These are phyloP conservation scores for Chanos chanos DNA, from an alignment of 2,797 vertebrate species.

Conservation along the genomic window DNA sequence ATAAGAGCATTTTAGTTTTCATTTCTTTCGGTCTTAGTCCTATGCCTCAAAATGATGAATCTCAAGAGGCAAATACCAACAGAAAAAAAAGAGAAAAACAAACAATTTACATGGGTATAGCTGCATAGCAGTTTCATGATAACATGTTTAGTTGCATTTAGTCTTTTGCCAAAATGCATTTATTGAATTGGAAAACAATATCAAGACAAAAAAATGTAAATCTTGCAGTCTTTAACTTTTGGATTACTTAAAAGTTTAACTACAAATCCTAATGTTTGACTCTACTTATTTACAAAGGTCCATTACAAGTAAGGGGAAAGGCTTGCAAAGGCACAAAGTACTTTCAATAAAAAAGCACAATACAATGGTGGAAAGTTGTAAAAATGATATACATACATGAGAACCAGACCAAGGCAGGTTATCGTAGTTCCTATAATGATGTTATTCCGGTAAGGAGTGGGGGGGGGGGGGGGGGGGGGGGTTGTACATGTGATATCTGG, in stretches of 20 bases:
- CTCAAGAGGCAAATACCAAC: constrained; percentile 64
- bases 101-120: constrained; percentile 50
- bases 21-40: constrained; percentile 56
- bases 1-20: constrained; percentile 49
- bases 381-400: not conserved
- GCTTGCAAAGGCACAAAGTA: constrained; percentile 49
- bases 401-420: constrained; percentile 10
- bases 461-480: no score
- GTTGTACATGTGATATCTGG: no score
- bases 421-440: constrained; percentile 8
- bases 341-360: constrained; percentile 43
- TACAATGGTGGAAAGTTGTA: constrained; percentile 32
- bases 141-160: constrained; percentile 43
- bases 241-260: constrained; percentile 21
- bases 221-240: constrained; percentile 5
- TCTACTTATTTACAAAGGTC: constrained; percentile 40
- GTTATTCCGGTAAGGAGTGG: no score
- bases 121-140: constrained; percentile 59
- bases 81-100: constrained; percentile 27
- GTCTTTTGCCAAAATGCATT: constrained; percentile 41
- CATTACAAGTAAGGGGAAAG: constrained; percentile 36
- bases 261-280: constrained; percentile 18
- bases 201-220: constrained; percentile 44
- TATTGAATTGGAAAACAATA: constrained; percentile 30
- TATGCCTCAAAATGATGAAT: constrained; percentile 62